These are phyloP conservation scores for Tragelaphus imberbis DNA, from an alignment of 2,113 vertebrate genomes.

Conservation along the genomic window DNA sequence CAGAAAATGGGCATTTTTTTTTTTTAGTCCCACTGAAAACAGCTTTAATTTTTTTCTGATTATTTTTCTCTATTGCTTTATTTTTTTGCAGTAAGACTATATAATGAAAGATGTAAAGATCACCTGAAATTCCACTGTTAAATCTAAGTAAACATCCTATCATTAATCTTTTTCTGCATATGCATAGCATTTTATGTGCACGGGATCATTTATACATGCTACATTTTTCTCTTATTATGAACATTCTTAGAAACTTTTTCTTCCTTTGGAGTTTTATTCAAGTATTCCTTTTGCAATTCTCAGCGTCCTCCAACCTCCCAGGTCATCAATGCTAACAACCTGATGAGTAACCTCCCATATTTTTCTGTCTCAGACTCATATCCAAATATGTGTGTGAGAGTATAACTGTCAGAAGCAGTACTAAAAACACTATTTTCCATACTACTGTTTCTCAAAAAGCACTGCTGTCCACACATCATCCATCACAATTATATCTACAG, in stretches of 20 bases:
- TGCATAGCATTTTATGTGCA: background rate
- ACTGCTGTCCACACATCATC: conserved; percentile 31
- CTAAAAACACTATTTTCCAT: background rate
- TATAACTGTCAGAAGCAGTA: conserved; percentile 62
- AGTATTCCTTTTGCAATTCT: background rate
- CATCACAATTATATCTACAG: conserved; percentile 60
- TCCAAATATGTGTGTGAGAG: background rate
- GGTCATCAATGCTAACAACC: background rate
- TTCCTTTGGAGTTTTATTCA: background rate
- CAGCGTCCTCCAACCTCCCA: background rate
- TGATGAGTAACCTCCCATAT: background rate
- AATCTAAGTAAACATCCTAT: background rate
- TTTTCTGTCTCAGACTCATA: background rate
- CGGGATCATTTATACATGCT: background rate
- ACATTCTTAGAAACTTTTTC: background rate
- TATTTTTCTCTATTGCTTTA: background rate
- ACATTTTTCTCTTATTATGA: background rate
- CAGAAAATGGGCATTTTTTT: background rate
- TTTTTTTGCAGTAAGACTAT: background rate
- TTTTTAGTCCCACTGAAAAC: background rate
- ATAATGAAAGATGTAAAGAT: background rate
- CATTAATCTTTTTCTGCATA: background rate
- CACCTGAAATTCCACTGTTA: background rate
- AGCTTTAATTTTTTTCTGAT: background rate
- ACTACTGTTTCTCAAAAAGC: conserved; percentile 34